Evolutionary conservation across 2,888 invertebrate genomes (phyloP).

Genomic region (Octonoba sinensis): DNA sequence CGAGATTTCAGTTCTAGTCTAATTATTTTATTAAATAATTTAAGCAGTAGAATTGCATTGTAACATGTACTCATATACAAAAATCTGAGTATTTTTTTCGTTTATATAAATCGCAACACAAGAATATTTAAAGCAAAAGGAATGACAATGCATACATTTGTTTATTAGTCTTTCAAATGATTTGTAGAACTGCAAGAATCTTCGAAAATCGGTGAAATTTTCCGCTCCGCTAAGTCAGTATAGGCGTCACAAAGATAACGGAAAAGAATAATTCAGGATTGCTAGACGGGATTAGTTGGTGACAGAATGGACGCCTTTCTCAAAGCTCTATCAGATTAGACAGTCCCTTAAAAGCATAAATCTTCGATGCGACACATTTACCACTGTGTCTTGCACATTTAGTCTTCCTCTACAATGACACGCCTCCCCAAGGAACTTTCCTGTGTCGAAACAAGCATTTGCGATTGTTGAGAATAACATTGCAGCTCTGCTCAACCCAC

Average conservation of each 20-base stretch:
- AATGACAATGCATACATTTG: too few relatives aligned
- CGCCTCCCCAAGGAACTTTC: too few relatives aligned
- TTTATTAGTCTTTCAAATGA: too few relatives aligned
- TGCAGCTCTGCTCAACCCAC: not conserved
- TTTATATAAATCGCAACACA: too few relatives aligned
- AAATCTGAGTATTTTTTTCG: too few relatives aligned
- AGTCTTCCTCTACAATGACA: conserved; percentile 9
- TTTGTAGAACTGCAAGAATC: too few relatives aligned
- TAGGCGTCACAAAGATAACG: conserved; percentile 55
- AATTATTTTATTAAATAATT: too few relatives aligned
- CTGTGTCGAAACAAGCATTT: not conserved
- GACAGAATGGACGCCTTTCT: conserved; percentile 40
- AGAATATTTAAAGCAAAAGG: too few relatives aligned
- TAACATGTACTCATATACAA: too few relatives aligned
- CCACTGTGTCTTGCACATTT: not conserved
- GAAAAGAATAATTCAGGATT: conserved; percentile 58
- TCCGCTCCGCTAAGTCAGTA: conserved; percentile 42
- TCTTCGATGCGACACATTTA: conserved; percentile 44
- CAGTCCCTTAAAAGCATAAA: conserved; percentile 45
- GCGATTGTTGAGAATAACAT: conserved; percentile 17
- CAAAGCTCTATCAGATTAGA: conserved; percentile 38
- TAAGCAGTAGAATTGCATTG: too few relatives aligned
- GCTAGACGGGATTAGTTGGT: conserved; percentile 29
- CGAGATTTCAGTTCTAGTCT: too few relatives aligned
- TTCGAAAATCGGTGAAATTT: too few relatives aligned